phyloP scores from a whole-genome alignment of 2,797 vertebrate species.

The Mionectes olivaceus region DNA sequence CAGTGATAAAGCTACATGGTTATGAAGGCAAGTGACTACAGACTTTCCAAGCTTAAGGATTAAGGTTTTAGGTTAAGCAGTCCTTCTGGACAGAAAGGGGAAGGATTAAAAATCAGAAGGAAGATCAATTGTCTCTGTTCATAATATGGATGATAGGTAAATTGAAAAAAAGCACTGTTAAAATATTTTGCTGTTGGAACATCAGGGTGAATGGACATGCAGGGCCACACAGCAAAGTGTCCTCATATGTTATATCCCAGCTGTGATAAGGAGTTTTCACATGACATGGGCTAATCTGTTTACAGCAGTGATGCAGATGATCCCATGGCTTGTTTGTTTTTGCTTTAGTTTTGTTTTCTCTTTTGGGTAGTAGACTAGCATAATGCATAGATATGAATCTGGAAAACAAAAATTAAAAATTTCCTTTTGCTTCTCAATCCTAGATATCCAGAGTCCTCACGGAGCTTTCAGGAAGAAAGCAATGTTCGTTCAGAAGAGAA shows the following conservation, averaged over 20 bases:
- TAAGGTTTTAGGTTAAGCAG: constrained; percentile 74
- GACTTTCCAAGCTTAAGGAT: constrained; percentile 71
- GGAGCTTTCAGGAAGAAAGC: background rate
- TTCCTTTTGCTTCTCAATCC: background rate
- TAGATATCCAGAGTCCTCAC: background rate
- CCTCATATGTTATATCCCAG: background rate
- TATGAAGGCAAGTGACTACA: constrained; percentile 70
- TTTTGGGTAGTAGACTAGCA: background rate
- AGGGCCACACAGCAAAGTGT: background rate
- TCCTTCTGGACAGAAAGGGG: constrained; percentile 56
- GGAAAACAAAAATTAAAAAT: constrained; percentile 29
- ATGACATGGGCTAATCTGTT: constrained; percentile 25
- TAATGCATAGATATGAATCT: constrained; percentile 28
- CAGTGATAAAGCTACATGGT: constrained; percentile 65
- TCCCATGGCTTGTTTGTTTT: background rate
- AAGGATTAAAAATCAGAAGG: constrained; percentile 71
- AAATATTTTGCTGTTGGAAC: background rate
- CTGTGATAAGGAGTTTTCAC: constrained; percentile 10
- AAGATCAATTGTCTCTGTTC: constrained; percentile 45
- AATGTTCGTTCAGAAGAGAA: background rate
- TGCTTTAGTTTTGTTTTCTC: background rate
- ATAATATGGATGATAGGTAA: constrained; percentile 52
- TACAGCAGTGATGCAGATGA: constrained; percentile 23
- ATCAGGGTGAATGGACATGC: background rate
- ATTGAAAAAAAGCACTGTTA: constrained; percentile 15